These are phyloP conservation scores for Meteorus cinctellus DNA, from an alignment of 2,888 invertebrate species.

Conservation along the genomic window DNA sequence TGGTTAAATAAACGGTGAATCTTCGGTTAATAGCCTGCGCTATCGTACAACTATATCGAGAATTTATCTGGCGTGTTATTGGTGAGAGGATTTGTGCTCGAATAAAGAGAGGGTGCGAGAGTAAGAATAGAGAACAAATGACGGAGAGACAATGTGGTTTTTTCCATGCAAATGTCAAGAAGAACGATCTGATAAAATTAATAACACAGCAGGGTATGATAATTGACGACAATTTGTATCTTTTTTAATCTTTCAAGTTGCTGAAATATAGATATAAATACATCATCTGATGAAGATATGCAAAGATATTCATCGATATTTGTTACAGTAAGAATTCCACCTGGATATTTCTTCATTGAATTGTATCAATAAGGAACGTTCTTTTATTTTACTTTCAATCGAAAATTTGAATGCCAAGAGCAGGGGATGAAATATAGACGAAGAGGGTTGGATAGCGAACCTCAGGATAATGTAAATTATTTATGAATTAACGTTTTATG, in stretches of 20 bases:
- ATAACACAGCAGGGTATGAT: not conserved
- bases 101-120: conserved; percentile 1
- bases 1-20: conserved; percentile 33
- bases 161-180: conserved; percentile 18
- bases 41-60: not conserved
- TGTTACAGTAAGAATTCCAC: not conserved
- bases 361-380: not conserved
- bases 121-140: conserved; percentile 13
- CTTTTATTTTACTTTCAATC: not conserved
- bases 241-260: not conserved
- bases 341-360: not conserved
- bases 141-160: not conserved
- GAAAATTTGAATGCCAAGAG: not conserved
- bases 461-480: not conserved
- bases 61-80: conserved; percentile 27
- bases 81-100: not conserved
- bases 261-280: not conserved
- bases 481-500: not conserved
- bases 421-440: not conserved
- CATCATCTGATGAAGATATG: not conserved
- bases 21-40: conserved; percentile 1
- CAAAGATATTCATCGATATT: not conserved
- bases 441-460: not conserved
- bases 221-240: not conserved
- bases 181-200: not conserved